A percentile compares a stretch with the other conserved stretches of the same genome.
phyloP scores from a whole-genome alignment of 2,797 vertebrate genomes.

The Characodon lateralis region DNA sequence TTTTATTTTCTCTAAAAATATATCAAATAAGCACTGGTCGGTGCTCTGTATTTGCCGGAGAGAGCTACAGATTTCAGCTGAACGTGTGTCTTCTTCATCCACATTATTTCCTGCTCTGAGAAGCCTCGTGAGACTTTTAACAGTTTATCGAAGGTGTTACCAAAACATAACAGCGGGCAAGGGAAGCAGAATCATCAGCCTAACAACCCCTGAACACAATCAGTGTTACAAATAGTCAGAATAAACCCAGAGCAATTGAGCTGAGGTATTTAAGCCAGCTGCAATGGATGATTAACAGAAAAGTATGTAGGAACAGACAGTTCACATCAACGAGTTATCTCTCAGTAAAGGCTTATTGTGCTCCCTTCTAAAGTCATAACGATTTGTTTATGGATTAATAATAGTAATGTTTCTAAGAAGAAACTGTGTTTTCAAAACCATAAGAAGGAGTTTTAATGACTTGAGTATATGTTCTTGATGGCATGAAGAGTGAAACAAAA shows the following conservation, averaged over 20 bases:
- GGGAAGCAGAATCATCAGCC: background rate
- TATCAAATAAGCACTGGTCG: background rate
- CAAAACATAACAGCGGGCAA: slow-evolving; percentile 1
- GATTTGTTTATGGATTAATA: background rate
- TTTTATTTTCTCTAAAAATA: background rate
- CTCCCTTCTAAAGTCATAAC: background rate
- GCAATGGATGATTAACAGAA: background rate
- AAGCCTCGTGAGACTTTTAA: background rate
- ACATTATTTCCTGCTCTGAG: background rate
- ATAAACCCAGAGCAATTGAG: background rate
- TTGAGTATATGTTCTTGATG: background rate
- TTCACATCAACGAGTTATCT: background rate
- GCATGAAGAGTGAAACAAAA: background rate
- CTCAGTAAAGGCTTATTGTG: background rate
- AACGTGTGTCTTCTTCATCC: background rate
- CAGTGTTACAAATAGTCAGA: background rate
- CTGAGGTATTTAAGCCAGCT: background rate
- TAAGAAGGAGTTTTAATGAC: background rate
- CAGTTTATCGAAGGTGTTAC: slow-evolving; percentile 11
- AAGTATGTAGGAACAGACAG: background rate
- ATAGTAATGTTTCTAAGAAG: background rate
- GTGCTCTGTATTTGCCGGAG: background rate
- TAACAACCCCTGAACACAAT: background rate
- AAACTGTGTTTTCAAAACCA: background rate
- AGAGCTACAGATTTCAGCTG: background rate